Percentiles rank a stretch among this genome's conserved stretches.
These are phyloP conservation scores for Hypomecis atomaria DNA, from an alignment of 2,888 invertebrate genomes.

Conservation along the genomic window DNA sequence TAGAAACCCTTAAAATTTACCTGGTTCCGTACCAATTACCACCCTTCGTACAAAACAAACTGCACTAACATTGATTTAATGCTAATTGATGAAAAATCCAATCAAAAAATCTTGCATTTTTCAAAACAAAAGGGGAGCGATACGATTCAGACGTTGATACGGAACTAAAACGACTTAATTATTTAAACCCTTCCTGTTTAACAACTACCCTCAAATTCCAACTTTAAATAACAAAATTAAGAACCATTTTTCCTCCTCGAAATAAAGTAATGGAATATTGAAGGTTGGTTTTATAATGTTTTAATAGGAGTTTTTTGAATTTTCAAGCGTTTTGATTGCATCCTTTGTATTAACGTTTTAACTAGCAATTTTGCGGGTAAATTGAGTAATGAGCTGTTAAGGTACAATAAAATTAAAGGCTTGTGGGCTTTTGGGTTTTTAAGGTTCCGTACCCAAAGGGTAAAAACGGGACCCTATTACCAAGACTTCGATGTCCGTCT, in stretches of 20 bases:
- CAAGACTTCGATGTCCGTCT: too few species aligned
- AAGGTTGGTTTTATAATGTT: constrained; percentile 51
- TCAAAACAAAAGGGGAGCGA: constrained; percentile 54
- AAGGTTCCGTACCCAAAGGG: too few species aligned
- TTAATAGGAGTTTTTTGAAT: constrained; percentile 53
- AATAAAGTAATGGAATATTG: constrained; percentile 12
- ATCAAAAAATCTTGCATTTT: constrained; percentile 66
- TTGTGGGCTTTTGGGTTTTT: too few species aligned
- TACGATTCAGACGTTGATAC: constrained; percentile 52
- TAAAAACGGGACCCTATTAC: too few species aligned
- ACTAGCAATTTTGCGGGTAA: constrained; percentile 39
- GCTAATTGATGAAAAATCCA: constrained; percentile 65
- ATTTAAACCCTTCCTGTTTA: constrained; percentile 50
- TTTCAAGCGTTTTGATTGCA: constrained; percentile 49
- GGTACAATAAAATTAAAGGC: constrained; percentile 13
- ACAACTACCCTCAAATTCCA: constrained; percentile 22
- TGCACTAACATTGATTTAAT: constrained; percentile 37
- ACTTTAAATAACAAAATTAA: constrained; percentile 16
- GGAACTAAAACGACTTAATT: constrained; percentile 61
- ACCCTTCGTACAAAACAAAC: constrained; percentile 32
- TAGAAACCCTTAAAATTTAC: neutral
- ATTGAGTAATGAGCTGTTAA: constrained; percentile 38
- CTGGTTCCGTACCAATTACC: neutral
- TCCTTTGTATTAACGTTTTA: constrained; percentile 42
- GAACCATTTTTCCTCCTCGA: constrained; percentile 17